Percentiles rank a stretch among this genome's conserved stretches.
Evolutionary conservation across 1,140 invertebrate species (phyloP).

Genomic region (Stegodyphus dumicola): DNA sequence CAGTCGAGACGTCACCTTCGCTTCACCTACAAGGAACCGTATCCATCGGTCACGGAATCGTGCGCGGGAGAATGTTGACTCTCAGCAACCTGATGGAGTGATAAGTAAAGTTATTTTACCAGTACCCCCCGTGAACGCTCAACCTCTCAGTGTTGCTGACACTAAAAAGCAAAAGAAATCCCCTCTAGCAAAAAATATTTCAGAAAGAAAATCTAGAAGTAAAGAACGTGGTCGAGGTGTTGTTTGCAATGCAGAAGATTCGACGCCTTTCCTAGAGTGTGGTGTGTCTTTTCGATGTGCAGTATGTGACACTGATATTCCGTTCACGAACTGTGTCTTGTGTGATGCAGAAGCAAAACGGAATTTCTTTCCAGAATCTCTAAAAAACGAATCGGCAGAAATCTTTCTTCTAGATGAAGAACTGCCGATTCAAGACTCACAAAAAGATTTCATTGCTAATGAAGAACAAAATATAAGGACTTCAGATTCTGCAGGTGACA

Average conservation of each 20-base stretch:
- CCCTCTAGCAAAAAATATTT: conserved; percentile 15
- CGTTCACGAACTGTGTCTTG: conserved; percentile 39
- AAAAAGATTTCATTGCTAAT: not conserved
- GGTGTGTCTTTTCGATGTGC: conserved; percentile 6
- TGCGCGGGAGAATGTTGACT: not conserved
- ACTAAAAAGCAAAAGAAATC: not conserved
- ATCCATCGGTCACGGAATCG: not conserved
- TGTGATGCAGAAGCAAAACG: conserved; percentile 31
- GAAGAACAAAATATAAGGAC: not conserved
- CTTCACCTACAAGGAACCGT: conserved; percentile 26
- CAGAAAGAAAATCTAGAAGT: conserved; percentile 2
- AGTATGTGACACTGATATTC: conserved; percentile 33
- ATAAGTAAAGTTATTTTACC: not conserved
- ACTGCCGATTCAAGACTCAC: not conserved
- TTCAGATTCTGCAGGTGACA: not conserved
- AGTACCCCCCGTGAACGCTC: not conserved
- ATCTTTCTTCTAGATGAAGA: not conserved
- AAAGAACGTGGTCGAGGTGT: not conserved
- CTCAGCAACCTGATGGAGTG: not conserved
- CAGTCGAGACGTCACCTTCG: not conserved
- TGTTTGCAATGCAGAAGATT: conserved; percentile 5
- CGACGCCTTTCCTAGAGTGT: conserved; percentile 10
- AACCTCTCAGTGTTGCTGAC: not conserved
- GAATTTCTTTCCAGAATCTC: not conserved
- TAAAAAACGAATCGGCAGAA: not conserved